Evolutionary conservation across 2,113 vertebrate genomes (phyloP).

Genomic region (Irena cyanogastra): DNA sequence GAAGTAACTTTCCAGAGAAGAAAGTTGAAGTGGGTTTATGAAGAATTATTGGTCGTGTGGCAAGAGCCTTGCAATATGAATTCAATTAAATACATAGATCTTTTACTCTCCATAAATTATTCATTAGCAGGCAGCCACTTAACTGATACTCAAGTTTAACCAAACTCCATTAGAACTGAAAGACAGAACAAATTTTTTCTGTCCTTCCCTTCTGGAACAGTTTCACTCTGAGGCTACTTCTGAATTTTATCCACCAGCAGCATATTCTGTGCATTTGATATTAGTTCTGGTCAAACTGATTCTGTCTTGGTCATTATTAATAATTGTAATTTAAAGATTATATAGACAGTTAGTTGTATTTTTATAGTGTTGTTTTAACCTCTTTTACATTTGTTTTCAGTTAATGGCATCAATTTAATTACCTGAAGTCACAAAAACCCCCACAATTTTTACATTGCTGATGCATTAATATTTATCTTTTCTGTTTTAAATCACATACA

Average conservation of each 20-base stretch:
- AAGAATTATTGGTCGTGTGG: not conserved
- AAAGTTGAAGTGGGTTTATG: not conserved
- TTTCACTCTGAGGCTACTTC: not conserved
- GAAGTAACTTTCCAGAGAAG: not conserved
- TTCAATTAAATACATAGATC: not conserved
- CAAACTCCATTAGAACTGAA: not conserved
- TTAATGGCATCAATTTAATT: not conserved
- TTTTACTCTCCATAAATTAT: slow-evolving; percentile 12
- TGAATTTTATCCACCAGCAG: not conserved
- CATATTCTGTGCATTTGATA: not conserved
- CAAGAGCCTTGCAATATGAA: not conserved
- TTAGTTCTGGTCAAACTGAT: not conserved
- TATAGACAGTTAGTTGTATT: not conserved
- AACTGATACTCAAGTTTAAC: not conserved
- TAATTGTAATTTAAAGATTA: not conserved
- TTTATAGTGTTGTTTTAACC: not conserved
- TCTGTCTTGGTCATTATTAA: not conserved
- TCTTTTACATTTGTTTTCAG: not conserved
- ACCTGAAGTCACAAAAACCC: not conserved
- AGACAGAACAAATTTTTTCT: not conserved
- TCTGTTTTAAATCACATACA: not conserved
- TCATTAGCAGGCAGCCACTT: not conserved
- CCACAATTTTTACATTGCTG: not conserved
- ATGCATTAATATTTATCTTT: not conserved
- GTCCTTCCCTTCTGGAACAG: not conserved